Evolutionary conservation across 1,140 invertebrate genomes (phyloP), one percentile per base, ranked within the genome.

Genomic region (Ptiloglossa arizonensis): DNA sequence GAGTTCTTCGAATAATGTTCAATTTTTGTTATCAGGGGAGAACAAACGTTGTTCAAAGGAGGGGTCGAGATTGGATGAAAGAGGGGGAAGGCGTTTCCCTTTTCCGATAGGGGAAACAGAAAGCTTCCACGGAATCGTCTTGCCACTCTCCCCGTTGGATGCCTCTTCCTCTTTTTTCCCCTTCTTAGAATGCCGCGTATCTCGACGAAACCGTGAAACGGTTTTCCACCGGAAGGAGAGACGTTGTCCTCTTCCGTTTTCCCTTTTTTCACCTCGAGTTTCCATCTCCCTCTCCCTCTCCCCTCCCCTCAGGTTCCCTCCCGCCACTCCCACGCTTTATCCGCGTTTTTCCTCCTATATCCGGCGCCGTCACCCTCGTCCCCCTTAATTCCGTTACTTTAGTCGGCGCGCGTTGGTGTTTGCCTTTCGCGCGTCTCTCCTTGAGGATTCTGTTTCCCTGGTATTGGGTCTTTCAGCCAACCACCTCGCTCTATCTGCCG

Each of bases 61-160:
- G 44, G 32, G 17, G 54, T 24, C 27, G 27, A 56, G 27, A 59
- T 38, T 17, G 50, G 66, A 46, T 66, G 32, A 9, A 56, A 29
- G 35, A 17, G 5, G n/a, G 50, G 68, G 41, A 64, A 73, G 66
- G 64, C 60, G 74, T 85, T 81, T 81, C 57, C 69, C 68, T 19
- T 38, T 81, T 78, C 82, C 54, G 73, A 44, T 38, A 29, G 27
- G 44, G 46, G 38, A 77, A 83, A 67, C 67, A 79, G 72, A 56
- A 83, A 80, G 76, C 71, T 78, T 83, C 74, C n/a, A 80, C 41
- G 52, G 68, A 78, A 82, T 48, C 56, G 63, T 63, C 56, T 82
- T 59, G 72, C 41, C 38, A 56, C 35, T 64, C 8, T 70, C 15
- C 54, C 50, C 38, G 5, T 32, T 24, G 35, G 11, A 5, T 0